These are phyloP conservation scores for Canis aureus DNA, from an alignment of 2,113 vertebrate species.

Conservation along the genomic window DNA sequence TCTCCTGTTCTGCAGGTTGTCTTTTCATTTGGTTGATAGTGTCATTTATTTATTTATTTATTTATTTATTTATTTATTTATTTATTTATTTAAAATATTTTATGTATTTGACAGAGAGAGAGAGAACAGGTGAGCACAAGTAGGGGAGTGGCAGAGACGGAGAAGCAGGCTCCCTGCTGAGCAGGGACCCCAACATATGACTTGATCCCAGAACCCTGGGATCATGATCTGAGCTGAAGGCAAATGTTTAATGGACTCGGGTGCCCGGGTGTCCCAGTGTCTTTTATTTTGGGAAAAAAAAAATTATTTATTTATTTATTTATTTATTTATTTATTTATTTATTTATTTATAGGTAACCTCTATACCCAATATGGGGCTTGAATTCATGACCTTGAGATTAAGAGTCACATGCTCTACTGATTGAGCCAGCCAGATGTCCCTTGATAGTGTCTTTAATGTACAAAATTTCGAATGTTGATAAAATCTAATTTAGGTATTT, in stretches of 20 bases:
- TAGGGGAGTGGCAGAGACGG: too few species aligned
- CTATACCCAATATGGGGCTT: neutral
- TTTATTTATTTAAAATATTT: neutral
- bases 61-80: neutral
- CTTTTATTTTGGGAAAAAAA: too few species aligned
- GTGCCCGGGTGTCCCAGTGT: too few species aligned
- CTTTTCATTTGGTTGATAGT: neutral
- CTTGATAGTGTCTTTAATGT: neutral
- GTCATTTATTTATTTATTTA: neutral
- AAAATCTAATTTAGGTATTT: neutral
- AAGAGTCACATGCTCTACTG: neutral
- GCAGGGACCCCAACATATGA: too few species aligned
- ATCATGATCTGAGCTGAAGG: too few species aligned
- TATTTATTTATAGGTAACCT: neutral
- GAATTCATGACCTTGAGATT: neutral
- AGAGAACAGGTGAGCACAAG: too few species aligned
- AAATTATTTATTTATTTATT: neutral
- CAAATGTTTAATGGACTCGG: too few species aligned
- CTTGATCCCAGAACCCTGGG: too few species aligned
- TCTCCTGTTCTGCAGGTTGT: neutral
- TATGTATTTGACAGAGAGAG: neutral
- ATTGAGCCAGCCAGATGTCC: neutral
- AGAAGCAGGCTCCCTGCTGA: too few species aligned
- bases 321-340: neutral
- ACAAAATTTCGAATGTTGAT: conserved; percentile 20